These are phyloP conservation scores for Pipistrellus kuhlii DNA, from an alignment of 2,797 vertebrate species.

Conservation along the genomic window DNA sequence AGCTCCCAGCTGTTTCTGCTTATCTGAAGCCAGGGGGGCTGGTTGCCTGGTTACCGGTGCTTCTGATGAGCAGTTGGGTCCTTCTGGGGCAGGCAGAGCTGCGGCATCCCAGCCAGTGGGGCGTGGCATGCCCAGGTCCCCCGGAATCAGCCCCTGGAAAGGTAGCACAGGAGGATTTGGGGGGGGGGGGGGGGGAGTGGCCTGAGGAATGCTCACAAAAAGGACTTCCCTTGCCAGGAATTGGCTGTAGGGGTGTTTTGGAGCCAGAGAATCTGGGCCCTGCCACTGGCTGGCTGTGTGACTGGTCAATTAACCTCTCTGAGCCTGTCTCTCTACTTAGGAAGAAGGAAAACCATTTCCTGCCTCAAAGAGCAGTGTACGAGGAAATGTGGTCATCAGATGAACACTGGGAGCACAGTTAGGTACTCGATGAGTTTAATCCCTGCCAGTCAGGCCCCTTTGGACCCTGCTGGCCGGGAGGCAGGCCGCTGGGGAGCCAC, in stretches of 20 bases:
- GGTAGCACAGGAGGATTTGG: neutral
- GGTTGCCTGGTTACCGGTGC: slow-evolving; percentile 91
- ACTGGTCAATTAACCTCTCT: neutral
- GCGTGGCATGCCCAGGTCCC: slow-evolving; percentile 11
- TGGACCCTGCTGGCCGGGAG: neutral
- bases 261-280: neutral
- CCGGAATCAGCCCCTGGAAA: neutral
- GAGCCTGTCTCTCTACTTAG: neutral
- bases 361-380: neutral
- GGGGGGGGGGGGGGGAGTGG: neutral
- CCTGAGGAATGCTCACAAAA: neutral
- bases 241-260: neutral
- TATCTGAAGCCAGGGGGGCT: slow-evolving; percentile 85
- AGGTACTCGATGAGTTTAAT: neutral
- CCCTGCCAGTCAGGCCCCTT: neutral
- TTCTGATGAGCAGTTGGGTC: slow-evolving; percentile 85
- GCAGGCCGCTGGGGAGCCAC: neutral
- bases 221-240: neutral
- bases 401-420: neutral
- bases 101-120: slow-evolving; percentile 54
- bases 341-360: neutral
- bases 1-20: slow-evolving; percentile 87
- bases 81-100: slow-evolving; percentile 76
- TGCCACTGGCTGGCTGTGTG: neutral
- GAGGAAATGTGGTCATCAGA: neutral